A percentile compares a stretch with the other conserved stretches of the same genome.
phyloP scores from a whole-genome alignment of 2,797 vertebrate species.

The Halcyon leucocephala region DNA sequence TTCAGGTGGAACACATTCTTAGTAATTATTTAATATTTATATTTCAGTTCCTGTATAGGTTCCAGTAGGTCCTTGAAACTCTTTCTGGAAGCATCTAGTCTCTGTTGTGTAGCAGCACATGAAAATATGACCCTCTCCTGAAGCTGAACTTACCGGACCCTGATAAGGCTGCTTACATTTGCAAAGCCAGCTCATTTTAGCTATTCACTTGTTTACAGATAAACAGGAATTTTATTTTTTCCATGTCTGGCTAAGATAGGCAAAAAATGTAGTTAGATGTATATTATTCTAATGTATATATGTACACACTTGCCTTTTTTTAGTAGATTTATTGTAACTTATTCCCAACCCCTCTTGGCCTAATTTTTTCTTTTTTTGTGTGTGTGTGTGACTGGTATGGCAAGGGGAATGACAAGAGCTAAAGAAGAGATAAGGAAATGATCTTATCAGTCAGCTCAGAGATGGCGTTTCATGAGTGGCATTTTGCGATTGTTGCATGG shows the following conservation, averaged over 20 bases:
- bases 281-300: neutral
- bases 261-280: neutral
- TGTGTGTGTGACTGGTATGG: neutral
- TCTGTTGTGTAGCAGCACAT: neutral
- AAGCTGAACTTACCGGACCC: neutral
- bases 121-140: neutral
- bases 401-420: slow-evolving; percentile 30
- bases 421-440: slow-evolving; percentile 33
- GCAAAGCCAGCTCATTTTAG: neutral
- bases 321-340: neutral
- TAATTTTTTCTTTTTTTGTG: slow-evolving; percentile 10
- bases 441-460: slow-evolving; percentile 37
- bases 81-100: neutral
- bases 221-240: neutral
- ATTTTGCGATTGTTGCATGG: neutral
- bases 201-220: neutral
- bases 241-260: neutral
- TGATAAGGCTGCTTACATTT: neutral
- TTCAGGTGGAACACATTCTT: neutral
- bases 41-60: neutral
- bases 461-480: slow-evolving; percentile 17
- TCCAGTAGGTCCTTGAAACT: neutral
- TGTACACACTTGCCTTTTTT: neutral
- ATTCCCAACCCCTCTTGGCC: neutral
- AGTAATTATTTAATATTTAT: slow-evolving; percentile 27